Evolutionary conservation across 2,113 vertebrate genomes (phyloP).

Genomic region (Chauna torquata): DNA sequence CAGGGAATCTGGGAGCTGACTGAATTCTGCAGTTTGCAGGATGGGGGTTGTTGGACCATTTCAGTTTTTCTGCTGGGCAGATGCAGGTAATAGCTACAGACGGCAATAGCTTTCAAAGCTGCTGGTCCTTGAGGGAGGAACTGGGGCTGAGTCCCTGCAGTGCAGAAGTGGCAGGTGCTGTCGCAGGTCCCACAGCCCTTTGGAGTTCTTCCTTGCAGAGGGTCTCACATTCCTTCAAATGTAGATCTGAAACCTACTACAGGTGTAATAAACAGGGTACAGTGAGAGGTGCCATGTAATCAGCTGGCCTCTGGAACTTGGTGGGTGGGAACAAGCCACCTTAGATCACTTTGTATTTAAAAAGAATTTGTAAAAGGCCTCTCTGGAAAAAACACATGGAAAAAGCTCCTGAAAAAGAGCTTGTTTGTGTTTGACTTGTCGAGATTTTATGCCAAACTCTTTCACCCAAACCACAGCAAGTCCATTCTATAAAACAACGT

Average conservation of each 20-base stretch:
- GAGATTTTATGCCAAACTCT: constrained; percentile 45
- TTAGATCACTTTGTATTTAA: background rate
- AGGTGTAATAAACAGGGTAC: background rate
- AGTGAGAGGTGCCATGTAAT: background rate
- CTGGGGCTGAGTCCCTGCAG: background rate
- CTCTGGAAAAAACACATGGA: background rate
- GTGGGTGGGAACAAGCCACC: background rate
- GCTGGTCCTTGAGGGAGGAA: background rate
- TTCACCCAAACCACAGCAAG: constrained; percentile 39
- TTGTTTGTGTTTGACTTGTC: constrained; percentile 42
- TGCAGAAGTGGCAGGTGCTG: background rate
- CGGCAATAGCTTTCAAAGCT: background rate
- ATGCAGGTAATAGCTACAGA: background rate
- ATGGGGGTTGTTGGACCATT: background rate
- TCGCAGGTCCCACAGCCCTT: background rate
- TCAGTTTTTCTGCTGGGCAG: background rate
- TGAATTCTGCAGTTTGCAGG: background rate
- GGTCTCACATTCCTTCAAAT: background rate
- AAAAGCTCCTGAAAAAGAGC: constrained; percentile 36
- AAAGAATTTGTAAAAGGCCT: constrained; percentile 5
- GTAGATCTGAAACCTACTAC: background rate
- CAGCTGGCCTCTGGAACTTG: background rate
- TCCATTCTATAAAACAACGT: constrained; percentile 53
- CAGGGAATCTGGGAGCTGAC: background rate
- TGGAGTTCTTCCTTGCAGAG: background rate